These are phyloP conservation scores for Pedetes capensis DNA, from an alignment of 2,113 vertebrate species.

Conservation along the genomic window DNA sequence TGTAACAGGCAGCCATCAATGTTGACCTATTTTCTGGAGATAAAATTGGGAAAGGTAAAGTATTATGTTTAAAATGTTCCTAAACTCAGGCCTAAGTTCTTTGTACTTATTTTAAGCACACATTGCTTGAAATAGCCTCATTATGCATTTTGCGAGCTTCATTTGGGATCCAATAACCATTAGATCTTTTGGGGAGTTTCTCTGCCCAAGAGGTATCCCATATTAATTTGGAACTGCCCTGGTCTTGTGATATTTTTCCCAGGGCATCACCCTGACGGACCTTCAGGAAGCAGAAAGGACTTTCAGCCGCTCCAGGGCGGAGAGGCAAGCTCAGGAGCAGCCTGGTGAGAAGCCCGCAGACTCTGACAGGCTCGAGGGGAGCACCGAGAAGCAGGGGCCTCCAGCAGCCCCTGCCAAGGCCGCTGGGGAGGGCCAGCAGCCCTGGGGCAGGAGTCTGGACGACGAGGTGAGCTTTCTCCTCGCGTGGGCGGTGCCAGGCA, in stretches of 20 bases:
- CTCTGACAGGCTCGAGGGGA: neutral
- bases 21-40: slow-evolving; percentile 27
- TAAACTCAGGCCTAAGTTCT: neutral
- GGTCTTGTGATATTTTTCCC: neutral
- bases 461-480: slow-evolving; percentile 83
- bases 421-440: slow-evolving; percentile 35
- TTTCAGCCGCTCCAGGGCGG: slow-evolving; percentile 83
- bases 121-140: neutral
- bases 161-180: neutral
- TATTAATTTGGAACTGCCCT: neutral
- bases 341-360: slow-evolving; percentile 58
- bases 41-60: neutral
- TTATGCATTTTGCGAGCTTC: neutral
- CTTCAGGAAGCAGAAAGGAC: slow-evolving; percentile 92
- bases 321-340: slow-evolving; percentile 83
- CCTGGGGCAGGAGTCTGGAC: slow-evolving; percentile 73
- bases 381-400: slow-evolving; percentile 69
- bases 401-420: slow-evolving; percentile 57
- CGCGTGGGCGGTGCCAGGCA: neutral
- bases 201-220: neutral
- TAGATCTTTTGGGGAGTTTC: neutral
- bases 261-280: slow-evolving; percentile 95
- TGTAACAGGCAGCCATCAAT: neutral
- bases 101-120: neutral
- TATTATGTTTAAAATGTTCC: neutral